phyloP scores from a whole-genome alignment of 2,113 vertebrate genomes.

The Catharus bicknelli region DNA sequence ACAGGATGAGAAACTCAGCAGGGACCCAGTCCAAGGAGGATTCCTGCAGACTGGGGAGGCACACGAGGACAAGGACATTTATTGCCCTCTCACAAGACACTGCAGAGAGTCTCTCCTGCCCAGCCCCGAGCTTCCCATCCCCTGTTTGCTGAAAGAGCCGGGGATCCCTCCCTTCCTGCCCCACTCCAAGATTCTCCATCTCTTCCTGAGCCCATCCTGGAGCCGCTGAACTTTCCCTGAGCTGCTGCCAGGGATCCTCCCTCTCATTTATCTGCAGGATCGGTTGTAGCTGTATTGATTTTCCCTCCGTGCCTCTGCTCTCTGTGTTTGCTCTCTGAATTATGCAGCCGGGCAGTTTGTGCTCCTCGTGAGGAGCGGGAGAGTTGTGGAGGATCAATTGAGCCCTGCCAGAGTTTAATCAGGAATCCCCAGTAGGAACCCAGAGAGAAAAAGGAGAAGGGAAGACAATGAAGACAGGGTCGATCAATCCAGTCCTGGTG shows the following conservation, averaged over 20 bases:
- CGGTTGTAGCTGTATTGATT: slow-evolving; percentile 68
- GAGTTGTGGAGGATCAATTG: slow-evolving; percentile 69
- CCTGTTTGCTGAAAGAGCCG: neutral
- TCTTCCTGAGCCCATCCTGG: neutral
- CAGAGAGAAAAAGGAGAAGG: slow-evolving; percentile 54
- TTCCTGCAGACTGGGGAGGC: neutral
- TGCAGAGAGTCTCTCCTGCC: neutral
- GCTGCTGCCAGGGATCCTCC: slow-evolving; percentile 20
- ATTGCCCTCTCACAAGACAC: neutral
- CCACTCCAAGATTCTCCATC: rapidly evolving
- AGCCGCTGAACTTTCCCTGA: neutral
- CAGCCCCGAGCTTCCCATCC: rapidly evolving
- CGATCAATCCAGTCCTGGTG: slow-evolving; percentile 51
- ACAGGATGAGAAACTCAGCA: rapidly evolving
- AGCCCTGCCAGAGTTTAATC: slow-evolving; percentile 72
- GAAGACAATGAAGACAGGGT: slow-evolving; percentile 57
- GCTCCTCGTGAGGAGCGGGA: slow-evolving; percentile 41
- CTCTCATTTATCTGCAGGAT: slow-evolving; percentile 69
- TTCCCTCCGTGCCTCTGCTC: slow-evolving; percentile 43
- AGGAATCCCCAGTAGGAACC: slow-evolving; percentile 68
- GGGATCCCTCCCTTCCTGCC: neutral
- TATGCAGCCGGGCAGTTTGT: slow-evolving; percentile 68
- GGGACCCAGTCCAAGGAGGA: neutral
- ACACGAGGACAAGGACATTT: neutral
- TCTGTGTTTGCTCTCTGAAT: slow-evolving; percentile 71